Evolutionary conservation across 2,888 invertebrate species (phyloP).

Genomic region (Omphaloscelis lunosa): DNA sequence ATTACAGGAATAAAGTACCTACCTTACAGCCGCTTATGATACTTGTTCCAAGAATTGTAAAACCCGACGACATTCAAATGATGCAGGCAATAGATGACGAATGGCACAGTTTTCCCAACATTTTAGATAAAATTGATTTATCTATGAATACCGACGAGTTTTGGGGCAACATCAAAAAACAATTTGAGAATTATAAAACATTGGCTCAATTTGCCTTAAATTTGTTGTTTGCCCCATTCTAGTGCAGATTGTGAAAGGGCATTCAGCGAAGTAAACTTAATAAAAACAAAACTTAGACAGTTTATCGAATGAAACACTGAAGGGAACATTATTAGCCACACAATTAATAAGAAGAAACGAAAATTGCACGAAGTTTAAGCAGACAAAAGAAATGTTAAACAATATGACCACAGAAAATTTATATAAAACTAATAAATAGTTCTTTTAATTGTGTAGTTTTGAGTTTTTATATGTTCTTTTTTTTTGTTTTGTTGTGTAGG

Average conservation of each 20-base stretch:
- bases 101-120: conserved; percentile 43
- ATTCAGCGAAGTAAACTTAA: conserved; percentile 46
- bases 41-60: conserved; percentile 39
- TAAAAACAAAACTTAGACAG: conserved; percentile 27
- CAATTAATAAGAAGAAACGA: no score
- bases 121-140: conserved; percentile 32
- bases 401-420: no score
- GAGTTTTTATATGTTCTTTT: no score
- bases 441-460: no score
- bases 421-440: no score
- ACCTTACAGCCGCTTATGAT: conserved; percentile 12
- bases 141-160: conserved; percentile 26
- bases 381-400: no score
- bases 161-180: conserved; percentile 18
- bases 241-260: conserved; percentile 44
- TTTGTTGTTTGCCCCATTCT: conserved; percentile 26
- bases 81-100: conserved; percentile 39
- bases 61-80: conserved; percentile 23
- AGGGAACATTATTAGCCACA: no score
- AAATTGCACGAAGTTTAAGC: no score
- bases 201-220: conserved; percentile 20
- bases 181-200: conserved; percentile 23
- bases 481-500: no score
- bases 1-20: conserved; percentile 11
- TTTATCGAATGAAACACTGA: no score